A percentile compares a stretch with the other conserved stretches of the same genome.
phyloP scores from a whole-genome alignment of 35 echinoderm and acorn worm species.

The Patiria miniata region DNA sequence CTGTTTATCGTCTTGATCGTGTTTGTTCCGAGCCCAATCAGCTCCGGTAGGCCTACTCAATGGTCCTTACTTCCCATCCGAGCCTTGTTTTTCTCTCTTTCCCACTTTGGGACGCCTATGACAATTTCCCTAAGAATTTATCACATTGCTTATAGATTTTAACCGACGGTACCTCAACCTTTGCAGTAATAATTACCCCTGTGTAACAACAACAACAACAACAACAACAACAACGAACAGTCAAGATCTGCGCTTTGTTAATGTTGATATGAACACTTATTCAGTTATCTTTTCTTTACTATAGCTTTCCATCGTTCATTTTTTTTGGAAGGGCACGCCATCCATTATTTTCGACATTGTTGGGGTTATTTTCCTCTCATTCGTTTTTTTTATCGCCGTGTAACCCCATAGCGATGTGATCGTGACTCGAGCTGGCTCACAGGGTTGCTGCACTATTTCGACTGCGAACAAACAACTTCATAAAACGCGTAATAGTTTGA shows the following conservation, averaged over 20 bases:
- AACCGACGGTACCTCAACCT: too few relatives aligned
- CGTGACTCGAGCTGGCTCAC: background rate
- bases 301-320: too few relatives aligned
- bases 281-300: too few relatives aligned
- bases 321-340: too few relatives aligned
- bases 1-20: background rate
- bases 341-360: too few relatives aligned
- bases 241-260: too few relatives aligned
- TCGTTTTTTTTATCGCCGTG: background rate
- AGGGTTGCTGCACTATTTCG: background rate
- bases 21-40: background rate
- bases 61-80: background rate
- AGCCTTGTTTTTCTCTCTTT: background rate
- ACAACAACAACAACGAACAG: too few relatives aligned
- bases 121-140: background rate
- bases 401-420: too few relatives aligned
- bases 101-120: background rate
- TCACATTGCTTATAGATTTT: too few relatives aligned
- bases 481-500: background rate
- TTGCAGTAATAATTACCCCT: too few relatives aligned
- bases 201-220: too few relatives aligned
- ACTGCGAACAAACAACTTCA: slow-evolving; percentile 7
- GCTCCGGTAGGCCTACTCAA: background rate
- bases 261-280: too few relatives aligned
- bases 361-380: background rate